Conservation (phyloP, 2,797 vertebrate genomes). For the Epinephelus malabaricus region DNA sequence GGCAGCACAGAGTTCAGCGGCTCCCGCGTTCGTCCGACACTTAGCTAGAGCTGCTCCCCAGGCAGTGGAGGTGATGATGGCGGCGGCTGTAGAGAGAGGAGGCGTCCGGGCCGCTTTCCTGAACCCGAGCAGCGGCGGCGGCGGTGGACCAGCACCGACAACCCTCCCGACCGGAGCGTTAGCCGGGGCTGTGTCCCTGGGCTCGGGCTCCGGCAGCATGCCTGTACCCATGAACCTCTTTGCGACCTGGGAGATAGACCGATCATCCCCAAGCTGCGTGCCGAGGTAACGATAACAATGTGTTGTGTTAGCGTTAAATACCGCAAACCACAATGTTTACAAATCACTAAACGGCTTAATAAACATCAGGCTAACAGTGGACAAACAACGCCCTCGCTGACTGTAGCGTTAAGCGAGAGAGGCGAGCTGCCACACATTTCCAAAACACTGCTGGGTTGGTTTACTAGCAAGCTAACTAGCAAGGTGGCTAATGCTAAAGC, state of each 20-base stretch:
- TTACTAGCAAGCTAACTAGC: conserved; percentile 74
- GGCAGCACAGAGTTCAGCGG: conserved; percentile 62
- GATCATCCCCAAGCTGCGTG: conserved; percentile 88
- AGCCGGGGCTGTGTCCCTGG: conserved; percentile 76
- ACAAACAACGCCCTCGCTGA: conserved; percentile 67
- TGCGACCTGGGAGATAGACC: conserved; percentile 88
- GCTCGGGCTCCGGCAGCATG: conserved; percentile 80
- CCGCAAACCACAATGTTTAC: conserved; percentile 16
- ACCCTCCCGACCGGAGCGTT: conserved; percentile 76
- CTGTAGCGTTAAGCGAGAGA: conserved; percentile 28
- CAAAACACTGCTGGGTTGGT: conserved; percentile 64
- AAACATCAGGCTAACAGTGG: conserved; percentile 4
- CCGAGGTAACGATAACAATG: conserved; percentile 79
- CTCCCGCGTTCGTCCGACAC: conserved; percentile 77
- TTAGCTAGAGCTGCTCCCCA: conserved; percentile 80
- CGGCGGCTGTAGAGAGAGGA: conserved; percentile 88
- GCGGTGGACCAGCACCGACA: conserved; percentile 77
- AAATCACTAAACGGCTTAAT: conserved; percentile 2
- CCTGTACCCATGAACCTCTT: conserved; percentile 89
- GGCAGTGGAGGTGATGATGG: conserved; percentile 86
- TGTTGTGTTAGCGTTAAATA: conserved; percentile 9
- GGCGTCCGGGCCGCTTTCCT: conserved; percentile 88
- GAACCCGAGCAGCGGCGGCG: conserved; percentile 83
- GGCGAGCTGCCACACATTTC: conserved; percentile 65
- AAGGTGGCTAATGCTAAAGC: conserved; percentile 77